phyloP scores from a whole-genome alignment of 2,797 vertebrate species.

The Petrocephalus sullivani region DNA sequence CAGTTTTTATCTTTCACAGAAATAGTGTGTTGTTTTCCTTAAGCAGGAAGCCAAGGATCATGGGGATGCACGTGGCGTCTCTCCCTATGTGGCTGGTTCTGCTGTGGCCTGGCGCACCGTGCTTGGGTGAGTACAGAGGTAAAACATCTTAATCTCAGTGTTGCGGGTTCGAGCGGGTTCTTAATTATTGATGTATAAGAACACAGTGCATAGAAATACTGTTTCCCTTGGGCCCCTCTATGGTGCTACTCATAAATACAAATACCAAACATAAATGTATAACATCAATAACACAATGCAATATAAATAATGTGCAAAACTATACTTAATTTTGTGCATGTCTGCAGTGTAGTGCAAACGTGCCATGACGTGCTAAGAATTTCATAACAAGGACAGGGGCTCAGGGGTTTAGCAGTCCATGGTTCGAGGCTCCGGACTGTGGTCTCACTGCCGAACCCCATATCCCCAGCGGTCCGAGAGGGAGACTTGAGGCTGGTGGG shows the following conservation, averaged over 20 bases:
- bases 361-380: not conserved
- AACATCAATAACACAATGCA: not conserved
- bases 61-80: not conserved
- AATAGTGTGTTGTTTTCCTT: not conserved
- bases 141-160: not conserved
- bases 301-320: not conserved
- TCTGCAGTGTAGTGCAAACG: not conserved
- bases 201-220: not conserved
- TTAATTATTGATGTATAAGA: not conserved
- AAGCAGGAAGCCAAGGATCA: not conserved
- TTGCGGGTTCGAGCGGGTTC: not conserved
- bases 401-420: not conserved
- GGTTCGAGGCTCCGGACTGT: too few species aligned
- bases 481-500: conserved; percentile 54
- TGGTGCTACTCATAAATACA: not conserved
- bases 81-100: not conserved
- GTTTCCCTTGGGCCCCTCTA: not conserved
- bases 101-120: not conserved
- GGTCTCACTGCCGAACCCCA: too few species aligned
- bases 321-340: not conserved
- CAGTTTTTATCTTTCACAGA: not conserved
- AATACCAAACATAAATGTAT: not conserved
- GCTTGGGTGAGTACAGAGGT: not conserved
- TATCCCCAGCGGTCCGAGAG: conserved; percentile 27
- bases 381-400: not conserved